phyloP scores from a whole-genome alignment of 2,888 invertebrate genomes.

The Heliothis peltigera region DNA sequence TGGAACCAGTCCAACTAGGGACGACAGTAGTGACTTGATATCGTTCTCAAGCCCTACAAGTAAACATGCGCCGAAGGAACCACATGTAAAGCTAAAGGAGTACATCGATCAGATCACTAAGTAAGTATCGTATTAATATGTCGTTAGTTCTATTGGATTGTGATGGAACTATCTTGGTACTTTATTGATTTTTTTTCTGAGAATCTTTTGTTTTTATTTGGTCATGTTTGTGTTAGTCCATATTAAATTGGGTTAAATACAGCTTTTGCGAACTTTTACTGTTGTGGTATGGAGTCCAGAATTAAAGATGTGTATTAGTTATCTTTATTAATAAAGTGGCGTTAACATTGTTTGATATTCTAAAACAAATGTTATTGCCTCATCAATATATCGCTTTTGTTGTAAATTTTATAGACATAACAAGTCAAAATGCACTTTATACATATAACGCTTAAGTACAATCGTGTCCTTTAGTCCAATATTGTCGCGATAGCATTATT shows the following conservation, averaged over 20 bases:
- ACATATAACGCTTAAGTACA: background rate
- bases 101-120: conserved; percentile 84
- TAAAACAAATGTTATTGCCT: background rate
- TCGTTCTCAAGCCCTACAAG: conserved; percentile 92
- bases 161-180: background rate
- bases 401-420: background rate
- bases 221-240: background rate
- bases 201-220: background rate
- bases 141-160: conserved; percentile 6
- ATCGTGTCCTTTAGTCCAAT: conserved; percentile 8
- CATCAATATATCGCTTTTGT: background rate
- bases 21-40: conserved; percentile 91
- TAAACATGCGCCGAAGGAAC: conserved; percentile 83
- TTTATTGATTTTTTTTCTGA: background rate
- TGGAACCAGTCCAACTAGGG: conserved; percentile 82
- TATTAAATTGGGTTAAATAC: too few species aligned
- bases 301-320: background rate
- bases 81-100: conserved; percentile 90
- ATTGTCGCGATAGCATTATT: conserved; percentile 15
- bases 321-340: too few species aligned
- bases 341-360: background rate
- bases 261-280: background rate
- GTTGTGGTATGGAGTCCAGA: background rate
- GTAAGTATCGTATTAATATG: conserved; percentile 59
- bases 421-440: background rate